phyloP scores from a whole-genome alignment of 2,113 vertebrate genomes.

The Ptyas mucosa region DNA sequence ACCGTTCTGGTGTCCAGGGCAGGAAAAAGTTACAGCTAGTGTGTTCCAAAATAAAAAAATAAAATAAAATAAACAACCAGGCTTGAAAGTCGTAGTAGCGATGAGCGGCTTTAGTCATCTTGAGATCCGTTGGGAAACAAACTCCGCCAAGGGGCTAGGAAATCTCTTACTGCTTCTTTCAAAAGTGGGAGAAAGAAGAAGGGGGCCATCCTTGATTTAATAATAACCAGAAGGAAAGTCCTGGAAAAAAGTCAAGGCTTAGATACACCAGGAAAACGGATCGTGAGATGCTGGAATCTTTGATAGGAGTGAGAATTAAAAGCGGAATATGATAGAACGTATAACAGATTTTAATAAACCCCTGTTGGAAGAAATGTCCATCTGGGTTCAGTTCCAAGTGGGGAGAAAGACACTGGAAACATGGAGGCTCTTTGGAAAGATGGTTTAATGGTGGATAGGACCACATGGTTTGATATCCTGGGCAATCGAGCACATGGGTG shows the following conservation, averaged over 20 bases:
- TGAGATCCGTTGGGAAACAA: not conserved
- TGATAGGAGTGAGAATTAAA: not conserved
- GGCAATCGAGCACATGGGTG: no score
- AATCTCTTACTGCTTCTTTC: not conserved
- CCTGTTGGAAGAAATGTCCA: no score
- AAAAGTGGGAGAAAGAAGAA: not conserved
- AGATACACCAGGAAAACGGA: not conserved
- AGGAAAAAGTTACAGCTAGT: not conserved
- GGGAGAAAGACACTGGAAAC: no score
- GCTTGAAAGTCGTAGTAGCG: not conserved
- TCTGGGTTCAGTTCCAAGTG: no score
- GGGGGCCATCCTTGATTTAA: not conserved
- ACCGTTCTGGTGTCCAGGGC: not conserved
- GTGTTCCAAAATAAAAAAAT: not conserved
- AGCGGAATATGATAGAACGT: not conserved
- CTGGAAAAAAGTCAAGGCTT: not conserved
- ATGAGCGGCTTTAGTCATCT: not conserved
- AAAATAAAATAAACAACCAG: not conserved
- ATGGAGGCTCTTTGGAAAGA: no score
- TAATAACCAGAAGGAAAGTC: not conserved
- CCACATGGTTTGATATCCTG: no score
- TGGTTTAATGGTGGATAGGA: no score
- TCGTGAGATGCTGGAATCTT: not conserved
- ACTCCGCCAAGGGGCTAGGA: not conserved
- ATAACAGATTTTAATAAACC: not conserved